Evolutionary conservation across 2,797 vertebrate genomes (phyloP).

Genomic region (Momotus momota): DNA sequence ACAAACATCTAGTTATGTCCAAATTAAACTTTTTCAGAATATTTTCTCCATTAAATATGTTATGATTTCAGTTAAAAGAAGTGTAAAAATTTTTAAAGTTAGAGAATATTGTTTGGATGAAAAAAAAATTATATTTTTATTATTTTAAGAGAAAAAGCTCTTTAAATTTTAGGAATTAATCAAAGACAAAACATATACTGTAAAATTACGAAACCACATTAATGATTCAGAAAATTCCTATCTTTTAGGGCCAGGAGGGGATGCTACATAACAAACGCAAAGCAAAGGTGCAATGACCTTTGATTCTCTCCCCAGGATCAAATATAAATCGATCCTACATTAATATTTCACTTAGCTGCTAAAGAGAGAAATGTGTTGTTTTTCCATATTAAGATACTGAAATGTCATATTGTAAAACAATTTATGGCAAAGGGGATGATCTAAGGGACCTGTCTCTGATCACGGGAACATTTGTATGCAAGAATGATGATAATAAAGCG

Average conservation of each 20-base stretch:
- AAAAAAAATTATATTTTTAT: not conserved
- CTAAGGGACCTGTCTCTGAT: not conserved
- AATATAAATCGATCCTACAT: not conserved
- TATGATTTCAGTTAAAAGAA: not conserved
- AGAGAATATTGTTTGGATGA: not conserved
- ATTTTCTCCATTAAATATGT: not conserved
- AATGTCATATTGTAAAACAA: not conserved
- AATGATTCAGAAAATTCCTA: not conserved
- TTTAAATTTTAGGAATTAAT: not conserved
- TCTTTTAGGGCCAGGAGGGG: not conserved
- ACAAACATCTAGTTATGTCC: not conserved
- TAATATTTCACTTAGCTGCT: not conserved
- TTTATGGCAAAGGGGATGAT: not conserved
- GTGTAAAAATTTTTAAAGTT: not conserved
- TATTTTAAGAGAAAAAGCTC: not conserved
- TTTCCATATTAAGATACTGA: not conserved
- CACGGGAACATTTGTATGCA: not conserved
- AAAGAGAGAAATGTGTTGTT: not conserved
- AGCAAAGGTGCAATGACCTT: conserved; percentile 19
- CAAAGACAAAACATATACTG: not conserved
- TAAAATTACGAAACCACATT: not conserved
- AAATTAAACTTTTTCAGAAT: not conserved
- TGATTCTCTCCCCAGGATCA: not conserved
- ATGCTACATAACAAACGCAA: not conserved
- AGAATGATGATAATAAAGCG: not conserved